phyloP scores from a whole-genome alignment of 2,797 vertebrate species.

The Gymnoscopelus microlampas region DNA sequence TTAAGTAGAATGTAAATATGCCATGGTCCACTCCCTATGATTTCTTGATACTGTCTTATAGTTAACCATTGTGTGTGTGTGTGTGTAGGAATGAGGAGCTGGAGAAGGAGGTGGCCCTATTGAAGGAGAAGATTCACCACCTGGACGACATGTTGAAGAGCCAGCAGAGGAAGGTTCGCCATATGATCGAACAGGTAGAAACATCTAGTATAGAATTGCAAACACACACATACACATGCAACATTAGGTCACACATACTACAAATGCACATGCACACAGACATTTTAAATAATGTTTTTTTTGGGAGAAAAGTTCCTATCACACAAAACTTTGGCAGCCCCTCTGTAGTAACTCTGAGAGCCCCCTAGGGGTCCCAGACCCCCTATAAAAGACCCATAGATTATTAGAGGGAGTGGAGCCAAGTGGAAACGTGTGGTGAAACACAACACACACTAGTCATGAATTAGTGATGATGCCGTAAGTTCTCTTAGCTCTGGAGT shows the following conservation, averaged over 20 bases:
- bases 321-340: neutral
- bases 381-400: conserved; percentile 31
- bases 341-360: too few species aligned
- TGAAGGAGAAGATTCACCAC: conserved; percentile 92
- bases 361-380: too few species aligned
- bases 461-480: conserved; percentile 58
- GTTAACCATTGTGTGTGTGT: neutral
- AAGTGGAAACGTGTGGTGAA: conserved; percentile 35
- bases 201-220: neutral
- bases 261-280: conserved; percentile 11
- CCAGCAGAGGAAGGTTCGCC: conserved; percentile 94
- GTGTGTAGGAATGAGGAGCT: conserved; percentile 81
- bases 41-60: neutral
- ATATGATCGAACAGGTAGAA: conserved; percentile 95
- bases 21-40: neutral
- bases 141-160: conserved; percentile 95
- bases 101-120: conserved; percentile 84
- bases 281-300: neutral
- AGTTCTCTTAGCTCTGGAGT: conserved; percentile 1
- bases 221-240: neutral
- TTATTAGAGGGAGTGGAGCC: conserved; percentile 37
- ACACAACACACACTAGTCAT: conserved; percentile 37
- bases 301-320: too few species aligned
- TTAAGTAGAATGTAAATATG: neutral
- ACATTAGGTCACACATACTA: neutral